Percentiles rank a stretch among this genome's conserved stretches.
Conservation (phyloP, 2,113 vertebrate species). For the Acinonyx jubatus region DNA sequence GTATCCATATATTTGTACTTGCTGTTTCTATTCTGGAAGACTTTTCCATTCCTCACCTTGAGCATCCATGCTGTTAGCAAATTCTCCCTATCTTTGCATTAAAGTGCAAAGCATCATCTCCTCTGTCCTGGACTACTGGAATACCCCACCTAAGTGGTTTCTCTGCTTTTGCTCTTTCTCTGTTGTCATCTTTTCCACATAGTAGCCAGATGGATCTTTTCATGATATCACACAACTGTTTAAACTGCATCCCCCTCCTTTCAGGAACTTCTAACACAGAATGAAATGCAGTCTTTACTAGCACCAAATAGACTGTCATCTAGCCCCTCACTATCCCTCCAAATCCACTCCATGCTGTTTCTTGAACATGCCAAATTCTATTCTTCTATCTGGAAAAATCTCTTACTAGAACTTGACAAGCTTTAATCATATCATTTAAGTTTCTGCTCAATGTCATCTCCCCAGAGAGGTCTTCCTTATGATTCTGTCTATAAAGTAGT, state of each 20-base stretch:
- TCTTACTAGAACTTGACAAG: not conserved
- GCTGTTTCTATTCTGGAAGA: not conserved
- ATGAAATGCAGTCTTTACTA: not conserved
- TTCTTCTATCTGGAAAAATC: not conserved
- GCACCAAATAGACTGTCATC: not conserved
- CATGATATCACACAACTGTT: not conserved
- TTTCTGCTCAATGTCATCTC: not conserved
- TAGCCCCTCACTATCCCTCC: not conserved
- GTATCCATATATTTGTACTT: not conserved
- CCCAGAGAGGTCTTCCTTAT: not conserved
- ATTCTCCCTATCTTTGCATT: not conserved
- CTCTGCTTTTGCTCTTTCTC: not conserved
- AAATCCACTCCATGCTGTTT: not conserved
- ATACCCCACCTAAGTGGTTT: not conserved
- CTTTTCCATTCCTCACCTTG: not conserved
- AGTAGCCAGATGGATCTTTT: not conserved
- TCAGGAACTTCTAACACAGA: not conserved
- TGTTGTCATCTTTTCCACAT: not conserved
- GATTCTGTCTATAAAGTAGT: not conserved
- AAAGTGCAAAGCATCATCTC: not conserved
- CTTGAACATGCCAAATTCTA: not conserved
- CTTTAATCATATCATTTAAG: not conserved
- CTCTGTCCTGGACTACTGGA: not conserved
- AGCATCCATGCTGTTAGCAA: not conserved
- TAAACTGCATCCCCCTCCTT: not conserved